Evolutionary conservation across 2,113 vertebrate genomes (phyloP), one percentile per base, ranked within the genome.

Genomic region (Gavia stellata): DNA sequence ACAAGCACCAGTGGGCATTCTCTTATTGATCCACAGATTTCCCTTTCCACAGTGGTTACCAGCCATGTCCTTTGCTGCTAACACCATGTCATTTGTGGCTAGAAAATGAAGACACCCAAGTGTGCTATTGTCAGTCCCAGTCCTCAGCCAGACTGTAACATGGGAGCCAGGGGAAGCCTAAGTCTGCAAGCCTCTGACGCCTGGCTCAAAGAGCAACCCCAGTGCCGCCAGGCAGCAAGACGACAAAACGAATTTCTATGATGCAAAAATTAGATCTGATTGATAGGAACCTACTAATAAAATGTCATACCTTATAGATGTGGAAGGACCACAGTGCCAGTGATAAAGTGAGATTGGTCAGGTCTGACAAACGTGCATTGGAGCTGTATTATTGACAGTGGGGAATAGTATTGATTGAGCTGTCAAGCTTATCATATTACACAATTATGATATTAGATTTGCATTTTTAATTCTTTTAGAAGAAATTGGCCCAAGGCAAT

Each of bases 391-490:
- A 98, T 98, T 97, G 98, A 98, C 98, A 86, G 97, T 81, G 92
- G 97, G 93, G 98, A 83, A 94, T 67, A 67, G 90, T 98, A 99
- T 99, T 94, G 99, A 99, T 99, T 95, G 90, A 84, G 90, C 98
- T 98, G 98, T 98, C 98, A 98, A 91, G 92, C 93, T 98, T 87
- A 99, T 99, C 98, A 94, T 98, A 98, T 99, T 99, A 99, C 94
- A 86, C 97, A 98, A 98, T 98, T 97, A 98, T 96, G 97, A 97
- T 98, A 99, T 99, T 98, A 98, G 98, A 99, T 99, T 99, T 99
- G 97, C 98, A 99, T 98, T 98, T 99, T 99, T 99, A 99, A 99
- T 99, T 98, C 98, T 97, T 98, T 98, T 98, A 98, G 97, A 93
- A 98, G 97, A 98, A 97, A 98, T 98, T 97, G 97, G 97, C 95